Conservation (phyloP, 2,888 invertebrate species). For the Dynastes maya region DNA sequence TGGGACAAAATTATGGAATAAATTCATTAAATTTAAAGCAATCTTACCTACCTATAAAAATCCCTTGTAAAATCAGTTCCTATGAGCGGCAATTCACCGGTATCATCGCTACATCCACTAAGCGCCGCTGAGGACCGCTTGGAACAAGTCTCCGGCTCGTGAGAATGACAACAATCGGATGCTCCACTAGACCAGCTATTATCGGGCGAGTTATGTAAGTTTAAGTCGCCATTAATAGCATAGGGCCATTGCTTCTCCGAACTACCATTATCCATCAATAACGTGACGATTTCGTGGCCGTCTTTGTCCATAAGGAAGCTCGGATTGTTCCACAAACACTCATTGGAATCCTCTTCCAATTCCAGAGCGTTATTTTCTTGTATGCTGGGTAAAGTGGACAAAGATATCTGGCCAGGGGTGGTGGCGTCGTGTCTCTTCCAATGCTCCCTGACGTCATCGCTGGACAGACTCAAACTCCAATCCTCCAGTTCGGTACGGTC, state of each 20-base stretch:
- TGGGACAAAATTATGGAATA: no score
- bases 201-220: slow-evolving; percentile 72
- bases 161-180: slow-evolving; percentile 70
- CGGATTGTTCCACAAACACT: slow-evolving; percentile 84
- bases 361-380: slow-evolving; percentile 83
- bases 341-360: slow-evolving; percentile 82
- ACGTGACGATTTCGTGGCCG: slow-evolving; percentile 77
- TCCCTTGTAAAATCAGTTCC: slow-evolving; percentile 85
- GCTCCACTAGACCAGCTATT: slow-evolving; percentile 74
- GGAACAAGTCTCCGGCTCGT: slow-evolving; percentile 75
- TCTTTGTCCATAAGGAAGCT: slow-evolving; percentile 80
- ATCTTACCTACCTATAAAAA: slow-evolving; percentile 74
- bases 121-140: slow-evolving; percentile 81
- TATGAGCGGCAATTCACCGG: slow-evolving; percentile 76
- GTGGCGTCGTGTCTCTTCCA: slow-evolving; percentile 61
- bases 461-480: slow-evolving; percentile 84
- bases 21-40: no score
- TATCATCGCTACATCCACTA: slow-evolving; percentile 77
- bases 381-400: slow-evolving; percentile 80
- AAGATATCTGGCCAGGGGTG: slow-evolving; percentile 76
- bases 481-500: slow-evolving; percentile 85
- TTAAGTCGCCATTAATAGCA: slow-evolving; percentile 66
- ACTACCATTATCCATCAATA: slow-evolving; percentile 71
- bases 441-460: slow-evolving; percentile 77
- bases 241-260: slow-evolving; percentile 80